Evolutionary conservation across 2,888 invertebrate genomes (phyloP).

Genomic region (Biston betularia): DNA sequence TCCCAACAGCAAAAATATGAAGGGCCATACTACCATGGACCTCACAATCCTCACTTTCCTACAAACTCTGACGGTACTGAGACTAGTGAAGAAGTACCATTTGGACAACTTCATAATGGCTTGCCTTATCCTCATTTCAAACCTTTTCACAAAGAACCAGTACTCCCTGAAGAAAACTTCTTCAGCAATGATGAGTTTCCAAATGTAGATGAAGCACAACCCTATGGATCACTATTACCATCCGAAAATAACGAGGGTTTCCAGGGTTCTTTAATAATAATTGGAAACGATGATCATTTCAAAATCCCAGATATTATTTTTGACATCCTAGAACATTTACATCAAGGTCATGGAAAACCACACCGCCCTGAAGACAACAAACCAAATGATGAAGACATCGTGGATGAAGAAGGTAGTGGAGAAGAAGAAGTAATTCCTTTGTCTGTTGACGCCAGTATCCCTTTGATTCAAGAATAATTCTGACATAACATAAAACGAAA

Average conservation of each 20-base stretch:
- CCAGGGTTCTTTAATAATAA: neutral
- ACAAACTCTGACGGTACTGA: conserved; percentile 7
- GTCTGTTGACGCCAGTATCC: neutral
- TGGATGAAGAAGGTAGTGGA: conserved; percentile 23
- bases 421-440: conserved; percentile 21
- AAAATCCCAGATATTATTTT: neutral
- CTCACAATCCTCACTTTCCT: conserved; percentile 13
- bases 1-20: neutral
- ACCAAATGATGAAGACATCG: conserved; percentile 1
- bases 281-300: neutral
- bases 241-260: neutral
- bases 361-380: conserved; percentile 4
- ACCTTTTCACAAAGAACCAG: conserved; percentile 9
- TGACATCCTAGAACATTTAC: conserved; percentile 4
- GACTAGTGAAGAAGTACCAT: neutral
- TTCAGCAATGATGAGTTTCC: neutral
- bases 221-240: neutral
- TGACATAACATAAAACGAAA: neutral
- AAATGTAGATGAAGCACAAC: conserved; percentile 5
- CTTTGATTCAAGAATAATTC: neutral
- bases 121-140: conserved; percentile 3
- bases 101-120: conserved; percentile 5
- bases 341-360: conserved; percentile 19
- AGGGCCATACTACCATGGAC: conserved; percentile 1
- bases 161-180: neutral